These are phyloP conservation scores for Lacerta viridis DNA, from an alignment of 2,797 vertebrate genomes.

Conservation along the genomic window DNA sequence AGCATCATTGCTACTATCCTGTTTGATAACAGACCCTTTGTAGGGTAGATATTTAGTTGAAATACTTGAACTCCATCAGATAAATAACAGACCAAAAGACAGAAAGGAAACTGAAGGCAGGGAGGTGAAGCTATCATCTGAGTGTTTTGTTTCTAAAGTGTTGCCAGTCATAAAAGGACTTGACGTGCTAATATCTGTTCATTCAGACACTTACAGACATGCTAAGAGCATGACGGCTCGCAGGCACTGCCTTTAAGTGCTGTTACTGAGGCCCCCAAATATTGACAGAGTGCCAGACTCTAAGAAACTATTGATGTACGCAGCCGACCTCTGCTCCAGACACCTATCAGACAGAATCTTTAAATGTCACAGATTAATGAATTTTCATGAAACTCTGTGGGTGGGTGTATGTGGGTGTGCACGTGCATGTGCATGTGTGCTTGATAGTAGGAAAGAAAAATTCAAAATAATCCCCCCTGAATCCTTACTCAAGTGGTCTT, in stretches of 20 bases:
- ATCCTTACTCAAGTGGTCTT: conserved; percentile 69
- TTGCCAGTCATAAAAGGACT: conserved; percentile 78
- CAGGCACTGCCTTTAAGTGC: conserved; percentile 80
- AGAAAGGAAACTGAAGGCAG: conserved; percentile 69
- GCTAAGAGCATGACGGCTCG: conserved; percentile 78
- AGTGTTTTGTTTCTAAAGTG: conserved; percentile 78
- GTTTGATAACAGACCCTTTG: conserved; percentile 70
- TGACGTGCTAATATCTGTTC: conserved; percentile 80
- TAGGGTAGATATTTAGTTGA: conserved; percentile 74
- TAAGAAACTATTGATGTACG: conserved; percentile 84
- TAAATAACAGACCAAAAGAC: conserved; percentile 75
- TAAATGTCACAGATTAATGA: conserved; percentile 89
- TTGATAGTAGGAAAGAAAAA: conserved; percentile 60
- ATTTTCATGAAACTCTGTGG: conserved; percentile 84
- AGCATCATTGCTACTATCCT: conserved; percentile 66
- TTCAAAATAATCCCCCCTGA: conserved; percentile 61
- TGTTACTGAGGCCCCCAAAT: conserved; percentile 82
- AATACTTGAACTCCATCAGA: conserved; percentile 78
- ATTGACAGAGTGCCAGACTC: conserved; percentile 86
- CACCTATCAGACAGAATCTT: conserved; percentile 85
- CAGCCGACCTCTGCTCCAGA: conserved; percentile 83
- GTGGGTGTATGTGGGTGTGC: conserved; percentile 51
- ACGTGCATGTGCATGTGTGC: background rate
- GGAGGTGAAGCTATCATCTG: conserved; percentile 69
- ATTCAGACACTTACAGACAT: conserved; percentile 73